Conservation (phyloP, 2,888 invertebrate genomes). For the Agapostemon virescens region DNA sequence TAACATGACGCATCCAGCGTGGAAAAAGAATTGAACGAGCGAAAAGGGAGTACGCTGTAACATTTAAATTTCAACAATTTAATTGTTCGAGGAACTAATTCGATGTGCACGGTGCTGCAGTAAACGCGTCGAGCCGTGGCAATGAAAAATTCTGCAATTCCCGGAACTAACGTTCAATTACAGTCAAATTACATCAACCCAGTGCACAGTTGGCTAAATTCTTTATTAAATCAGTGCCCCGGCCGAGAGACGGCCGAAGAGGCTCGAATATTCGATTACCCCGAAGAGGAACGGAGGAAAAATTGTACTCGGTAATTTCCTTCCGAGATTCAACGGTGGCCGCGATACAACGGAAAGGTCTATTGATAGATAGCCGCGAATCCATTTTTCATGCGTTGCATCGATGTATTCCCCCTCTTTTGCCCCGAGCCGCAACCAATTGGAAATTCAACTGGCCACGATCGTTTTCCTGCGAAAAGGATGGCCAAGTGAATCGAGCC, state of each 20-base stretch:
- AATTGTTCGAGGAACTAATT: constrained; percentile 23
- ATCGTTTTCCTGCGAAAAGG: constrained; percentile 36
- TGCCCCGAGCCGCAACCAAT: constrained; percentile 30
- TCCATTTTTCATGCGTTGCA: constrained; percentile 57
- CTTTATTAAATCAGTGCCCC: constrained; percentile 39
- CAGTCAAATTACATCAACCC: constrained; percentile 42
- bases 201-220: constrained; percentile 45
- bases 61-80: constrained; percentile 27
- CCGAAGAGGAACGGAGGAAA: constrained; percentile 45
- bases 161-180: constrained; percentile 27
- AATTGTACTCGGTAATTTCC: constrained; percentile 52
- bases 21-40: neutral
- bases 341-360: constrained; percentile 38
- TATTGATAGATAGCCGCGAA: constrained; percentile 42
- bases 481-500: neutral
- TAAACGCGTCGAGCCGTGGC: constrained; percentile 3
- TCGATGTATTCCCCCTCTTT: constrained; percentile 39
- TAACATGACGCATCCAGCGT: neutral
- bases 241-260: neutral
- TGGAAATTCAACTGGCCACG: constrained; percentile 56
- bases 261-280: constrained; percentile 44
- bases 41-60: constrained; percentile 4
- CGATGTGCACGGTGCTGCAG: constrained; percentile 4
- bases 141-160: constrained; percentile 38
- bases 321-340: constrained; percentile 47